phyloP scores from a whole-genome alignment of 2,797 vertebrate species.

The Sciurus carolinensis region DNA sequence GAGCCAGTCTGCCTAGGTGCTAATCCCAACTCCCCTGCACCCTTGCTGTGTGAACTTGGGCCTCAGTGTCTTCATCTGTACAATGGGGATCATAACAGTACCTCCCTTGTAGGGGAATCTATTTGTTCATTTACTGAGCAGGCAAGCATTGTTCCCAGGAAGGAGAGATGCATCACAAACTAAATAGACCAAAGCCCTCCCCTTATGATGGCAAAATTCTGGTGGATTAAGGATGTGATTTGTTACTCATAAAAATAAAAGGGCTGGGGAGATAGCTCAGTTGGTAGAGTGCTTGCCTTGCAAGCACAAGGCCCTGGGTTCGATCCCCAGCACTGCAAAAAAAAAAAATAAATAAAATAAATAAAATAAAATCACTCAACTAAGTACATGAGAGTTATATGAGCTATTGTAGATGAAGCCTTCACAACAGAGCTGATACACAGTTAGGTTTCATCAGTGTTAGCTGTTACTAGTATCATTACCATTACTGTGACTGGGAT shows the following conservation, averaged over 20 bases:
- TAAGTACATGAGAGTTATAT: neutral
- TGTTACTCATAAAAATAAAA: neutral
- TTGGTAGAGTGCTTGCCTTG: too few species aligned
- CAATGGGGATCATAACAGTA: neutral
- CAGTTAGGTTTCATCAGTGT: neutral
- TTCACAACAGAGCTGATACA: neutral
- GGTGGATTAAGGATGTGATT: neutral
- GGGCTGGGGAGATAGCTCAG: too few species aligned
- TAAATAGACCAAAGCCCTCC: neutral
- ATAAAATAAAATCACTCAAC: neutral
- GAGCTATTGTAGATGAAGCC: neutral
- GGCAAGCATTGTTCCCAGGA: neutral
- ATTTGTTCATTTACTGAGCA: neutral
- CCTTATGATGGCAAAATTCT: neutral
- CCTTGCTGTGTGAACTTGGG: neutral
- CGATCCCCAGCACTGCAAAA: too few species aligned
- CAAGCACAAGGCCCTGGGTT: too few species aligned
- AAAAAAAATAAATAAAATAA: slow-evolving; percentile 24
- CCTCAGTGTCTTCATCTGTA: neutral
- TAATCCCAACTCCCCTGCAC: neutral
- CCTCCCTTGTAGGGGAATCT: neutral
- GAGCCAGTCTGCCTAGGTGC: neutral
- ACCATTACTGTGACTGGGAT: fast-evolving
- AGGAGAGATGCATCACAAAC: neutral
- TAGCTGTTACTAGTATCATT: neutral